Percentiles rank a stretch among this genome's conserved stretches.
Conservation (phyloP, 2,113 vertebrate genomes). For the Hippocampus mohnikei region DNA sequence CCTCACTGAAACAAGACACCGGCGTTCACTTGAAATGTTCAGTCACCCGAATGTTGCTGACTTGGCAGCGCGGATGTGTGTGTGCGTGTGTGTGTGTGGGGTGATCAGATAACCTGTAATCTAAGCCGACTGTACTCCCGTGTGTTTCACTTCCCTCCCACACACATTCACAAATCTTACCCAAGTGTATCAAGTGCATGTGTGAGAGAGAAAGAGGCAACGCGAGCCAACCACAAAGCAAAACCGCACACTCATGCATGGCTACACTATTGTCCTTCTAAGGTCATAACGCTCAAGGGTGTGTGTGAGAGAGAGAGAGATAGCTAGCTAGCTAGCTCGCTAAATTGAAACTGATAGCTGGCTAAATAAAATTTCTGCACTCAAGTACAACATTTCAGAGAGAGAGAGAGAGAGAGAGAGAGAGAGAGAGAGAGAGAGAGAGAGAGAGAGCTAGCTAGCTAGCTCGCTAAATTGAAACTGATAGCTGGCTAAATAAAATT, state of each 20-base stretch:
- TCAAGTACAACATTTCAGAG: no score
- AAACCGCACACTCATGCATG: constrained; percentile 33
- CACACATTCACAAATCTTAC: constrained; percentile 26
- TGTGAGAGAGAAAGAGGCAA: constrained; percentile 4
- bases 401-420: constrained; percentile 3
- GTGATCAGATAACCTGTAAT: constrained; percentile 70
- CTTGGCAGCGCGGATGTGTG: constrained; percentile 44
- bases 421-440: neutral
- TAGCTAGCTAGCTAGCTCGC: neutral
- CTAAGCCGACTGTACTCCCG: constrained; percentile 60
- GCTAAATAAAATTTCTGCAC: no score
- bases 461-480: no score
- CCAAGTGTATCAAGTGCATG: constrained; percentile 5
- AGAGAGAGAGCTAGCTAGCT: no score
- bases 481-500: no score
- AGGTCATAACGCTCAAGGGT: constrained; percentile 25
- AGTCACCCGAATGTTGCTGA: constrained; percentile 70
- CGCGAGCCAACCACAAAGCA: constrained; percentile 8
- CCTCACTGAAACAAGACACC: constrained; percentile 62
- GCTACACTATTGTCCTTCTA: constrained; percentile 38
- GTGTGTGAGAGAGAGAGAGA: constrained; percentile 7
- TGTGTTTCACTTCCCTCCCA: constrained; percentile 45
- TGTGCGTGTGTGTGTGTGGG: constrained; percentile 19
- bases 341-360: no score
- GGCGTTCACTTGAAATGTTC: constrained; percentile 57